Evolutionary conservation across 2,113 vertebrate species (phyloP).

Genomic region (Crotalus horridus): DNA sequence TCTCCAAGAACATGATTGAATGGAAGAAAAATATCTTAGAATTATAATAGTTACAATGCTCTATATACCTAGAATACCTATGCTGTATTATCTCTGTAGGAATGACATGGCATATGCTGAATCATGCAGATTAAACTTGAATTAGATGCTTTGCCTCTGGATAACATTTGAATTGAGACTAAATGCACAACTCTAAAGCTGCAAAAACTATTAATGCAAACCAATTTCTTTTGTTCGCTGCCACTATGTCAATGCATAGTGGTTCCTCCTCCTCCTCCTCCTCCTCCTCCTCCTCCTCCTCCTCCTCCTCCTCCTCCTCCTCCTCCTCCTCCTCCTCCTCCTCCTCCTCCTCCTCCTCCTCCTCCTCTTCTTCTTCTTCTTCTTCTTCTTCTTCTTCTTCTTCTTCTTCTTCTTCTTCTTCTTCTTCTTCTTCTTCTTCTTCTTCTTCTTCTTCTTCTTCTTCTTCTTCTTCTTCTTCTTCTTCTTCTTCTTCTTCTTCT

Average conservation of each 20-base stretch:
- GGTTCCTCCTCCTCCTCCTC: too few species aligned
- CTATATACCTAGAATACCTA: neutral
- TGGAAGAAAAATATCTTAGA: neutral
- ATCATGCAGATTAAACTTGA: neutral
- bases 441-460: too few species aligned
- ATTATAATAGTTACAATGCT: neutral
- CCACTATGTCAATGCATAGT: neutral
- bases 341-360: too few species aligned
- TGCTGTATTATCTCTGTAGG: neutral
- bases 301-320: too few species aligned
- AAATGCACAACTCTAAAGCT: neutral
- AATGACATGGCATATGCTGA: neutral
- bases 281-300: too few species aligned
- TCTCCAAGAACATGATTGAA: neutral
- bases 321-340: too few species aligned
- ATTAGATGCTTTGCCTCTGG: neutral
- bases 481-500: too few species aligned
- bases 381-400: fast-evolving
- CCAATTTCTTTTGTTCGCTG: neutral
- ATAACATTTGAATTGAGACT: neutral
- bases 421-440: too few species aligned
- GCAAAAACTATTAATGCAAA: neutral
- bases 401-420: fast-evolving
- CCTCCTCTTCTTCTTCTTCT: too few species aligned
- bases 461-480: too few species aligned